Evolutionary conservation across 2,113 vertebrate genomes (phyloP).

Genomic region (Cygnus buccinator): DNA sequence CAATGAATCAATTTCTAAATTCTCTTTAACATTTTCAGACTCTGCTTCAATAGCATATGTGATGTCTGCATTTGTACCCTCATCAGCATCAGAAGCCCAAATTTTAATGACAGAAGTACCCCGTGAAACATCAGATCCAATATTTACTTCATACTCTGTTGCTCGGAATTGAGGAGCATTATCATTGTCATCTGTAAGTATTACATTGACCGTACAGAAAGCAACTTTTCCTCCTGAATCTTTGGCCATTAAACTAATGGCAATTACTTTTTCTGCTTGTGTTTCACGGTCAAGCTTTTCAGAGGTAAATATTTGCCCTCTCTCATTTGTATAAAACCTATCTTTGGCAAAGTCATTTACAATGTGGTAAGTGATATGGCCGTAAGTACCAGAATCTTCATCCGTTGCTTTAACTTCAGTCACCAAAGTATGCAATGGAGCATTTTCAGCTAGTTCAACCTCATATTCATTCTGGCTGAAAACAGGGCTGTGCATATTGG

Average conservation of each 20-base stretch:
- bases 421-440: constrained; percentile 86
- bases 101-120: constrained; percentile 89
- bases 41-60: constrained; percentile 89
- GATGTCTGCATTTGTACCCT: constrained; percentile 95
- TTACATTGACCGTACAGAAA: constrained; percentile 92
- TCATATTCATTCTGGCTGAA: constrained; percentile 92
- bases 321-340: constrained; percentile 88
- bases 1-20: constrained; percentile 90
- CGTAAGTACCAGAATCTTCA: constrained; percentile 87
- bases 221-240: constrained; percentile 94
- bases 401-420: constrained; percentile 87
- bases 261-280: constrained; percentile 88
- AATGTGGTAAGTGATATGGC: constrained; percentile 88
- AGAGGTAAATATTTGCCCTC: constrained; percentile 89
- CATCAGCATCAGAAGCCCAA: constrained; percentile 92
- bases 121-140: constrained; percentile 84
- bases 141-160: constrained; percentile 87
- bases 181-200: constrained; percentile 96
- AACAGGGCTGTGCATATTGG: constrained; percentile 91
- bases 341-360: constrained; percentile 94
- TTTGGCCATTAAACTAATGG: constrained; percentile 90
- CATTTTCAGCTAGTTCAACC: constrained; percentile 93
- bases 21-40: constrained; percentile 89
- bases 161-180: constrained; percentile 93
- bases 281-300: constrained; percentile 94